Conservation (phyloP, 1,140 invertebrate genomes). For the Zophobas atratus region DNA sequence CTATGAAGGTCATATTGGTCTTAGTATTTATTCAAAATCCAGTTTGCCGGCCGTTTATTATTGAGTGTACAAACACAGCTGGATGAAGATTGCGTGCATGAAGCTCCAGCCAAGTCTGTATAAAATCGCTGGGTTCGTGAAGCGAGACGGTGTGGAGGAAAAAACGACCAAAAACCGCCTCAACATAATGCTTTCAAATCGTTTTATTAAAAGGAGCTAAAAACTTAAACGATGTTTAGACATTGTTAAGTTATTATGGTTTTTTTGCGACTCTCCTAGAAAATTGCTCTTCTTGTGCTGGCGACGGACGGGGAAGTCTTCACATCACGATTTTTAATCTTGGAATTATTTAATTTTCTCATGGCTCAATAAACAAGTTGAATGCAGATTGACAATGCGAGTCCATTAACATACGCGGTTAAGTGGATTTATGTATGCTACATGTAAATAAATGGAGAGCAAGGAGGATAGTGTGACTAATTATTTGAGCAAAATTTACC, state of each 20-base stretch:
- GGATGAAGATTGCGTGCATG: slow-evolving; percentile 52
- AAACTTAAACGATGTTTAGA: slow-evolving; percentile 53
- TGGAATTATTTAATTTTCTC: slow-evolving; percentile 40
- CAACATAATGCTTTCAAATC: slow-evolving; percentile 50
- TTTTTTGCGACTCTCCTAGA: slow-evolving; percentile 42
- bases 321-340: slow-evolving; percentile 33
- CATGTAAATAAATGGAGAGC: slow-evolving; percentile 32
- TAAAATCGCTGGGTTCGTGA: slow-evolving; percentile 32
- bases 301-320: slow-evolving; percentile 21
- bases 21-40: slow-evolving; percentile 55
- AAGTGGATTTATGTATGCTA: slow-evolving; percentile 28
- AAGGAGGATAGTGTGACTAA: slow-evolving; percentile 22
- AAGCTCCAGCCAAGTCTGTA: slow-evolving; percentile 15
- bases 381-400: slow-evolving; percentile 31
- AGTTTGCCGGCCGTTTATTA: slow-evolving; percentile 49
- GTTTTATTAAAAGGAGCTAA: slow-evolving; percentile 51
- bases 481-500: too few relatives aligned
- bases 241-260: slow-evolving; percentile 54
- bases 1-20: slow-evolving; percentile 54
- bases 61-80: slow-evolving; percentile 53
- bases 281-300: slow-evolving; percentile 42
- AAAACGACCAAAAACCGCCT: slow-evolving; percentile 52
- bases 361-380: slow-evolving; percentile 34
- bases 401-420: slow-evolving; percentile 42
- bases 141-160: slow-evolving; percentile 42